phyloP scores from a whole-genome alignment of 2,888 invertebrate genomes.

The Tetramorium bicarinatum region DNA sequence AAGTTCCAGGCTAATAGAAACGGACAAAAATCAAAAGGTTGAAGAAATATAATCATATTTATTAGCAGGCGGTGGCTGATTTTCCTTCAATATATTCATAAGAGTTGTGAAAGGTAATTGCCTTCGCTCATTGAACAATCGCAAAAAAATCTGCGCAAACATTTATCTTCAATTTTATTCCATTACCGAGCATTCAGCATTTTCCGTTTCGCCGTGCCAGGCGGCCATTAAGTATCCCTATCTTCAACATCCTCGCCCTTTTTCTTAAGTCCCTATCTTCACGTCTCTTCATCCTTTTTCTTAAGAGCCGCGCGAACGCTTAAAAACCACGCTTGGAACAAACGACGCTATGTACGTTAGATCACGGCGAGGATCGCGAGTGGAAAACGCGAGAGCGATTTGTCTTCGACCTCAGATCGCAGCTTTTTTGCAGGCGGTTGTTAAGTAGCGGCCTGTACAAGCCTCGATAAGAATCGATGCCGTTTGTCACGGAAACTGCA shows the following conservation, averaged over 20 bases:
- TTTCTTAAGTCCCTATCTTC: constrained; percentile 43
- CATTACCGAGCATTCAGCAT: constrained; percentile 24
- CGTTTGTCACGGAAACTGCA: constrained; percentile 76
- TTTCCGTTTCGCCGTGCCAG: not conserved
- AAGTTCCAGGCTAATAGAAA: too few species aligned
- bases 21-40: too few species aligned
- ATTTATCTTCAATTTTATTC: constrained; percentile 30
- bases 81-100: not conserved
- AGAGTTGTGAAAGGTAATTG: not conserved
- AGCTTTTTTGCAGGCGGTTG: constrained; percentile 81
- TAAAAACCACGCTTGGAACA: constrained; percentile 67
- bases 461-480: constrained; percentile 78
- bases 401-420: constrained; percentile 82
- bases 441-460: constrained; percentile 81
- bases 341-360: constrained; percentile 69
- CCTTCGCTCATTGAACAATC: not conserved
- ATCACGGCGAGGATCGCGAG: constrained; percentile 70
- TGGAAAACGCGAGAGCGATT: constrained; percentile 76
- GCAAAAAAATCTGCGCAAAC: not conserved
- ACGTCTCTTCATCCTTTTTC: constrained; percentile 15
- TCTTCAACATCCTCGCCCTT: constrained; percentile 7
- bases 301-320: constrained; percentile 58
- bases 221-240: not conserved
- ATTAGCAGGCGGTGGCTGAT: not conserved
- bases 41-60: not conserved